Evolutionary conservation across 2,113 vertebrate species (phyloP).

Genomic region (Plectropomus leopardus): DNA sequence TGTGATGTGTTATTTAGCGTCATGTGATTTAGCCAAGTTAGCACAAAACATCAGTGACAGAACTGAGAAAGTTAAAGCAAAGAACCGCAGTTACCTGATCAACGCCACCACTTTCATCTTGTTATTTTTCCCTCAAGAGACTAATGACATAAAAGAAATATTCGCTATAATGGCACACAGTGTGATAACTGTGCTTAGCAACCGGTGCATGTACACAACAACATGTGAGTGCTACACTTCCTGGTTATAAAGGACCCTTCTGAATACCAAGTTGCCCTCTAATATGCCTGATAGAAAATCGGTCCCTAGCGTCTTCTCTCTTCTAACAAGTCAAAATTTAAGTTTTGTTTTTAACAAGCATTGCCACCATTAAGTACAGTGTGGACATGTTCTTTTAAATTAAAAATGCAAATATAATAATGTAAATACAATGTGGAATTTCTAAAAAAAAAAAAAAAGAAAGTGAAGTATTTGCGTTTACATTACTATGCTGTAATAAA

Average conservation of each 20-base stretch:
- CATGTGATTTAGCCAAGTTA: background rate
- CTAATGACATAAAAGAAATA: background rate
- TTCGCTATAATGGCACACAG: background rate
- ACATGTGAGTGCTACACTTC: constrained; percentile 68
- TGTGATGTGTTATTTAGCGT: background rate
- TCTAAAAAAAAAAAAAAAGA: background rate
- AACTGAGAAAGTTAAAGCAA: background rate
- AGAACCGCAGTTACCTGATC: constrained; percentile 79
- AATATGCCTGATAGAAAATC: constrained; percentile 73
- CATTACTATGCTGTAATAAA: background rate
- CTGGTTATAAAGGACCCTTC: constrained; percentile 70
- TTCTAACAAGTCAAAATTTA: background rate
- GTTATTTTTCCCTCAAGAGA: background rate
- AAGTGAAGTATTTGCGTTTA: background rate
- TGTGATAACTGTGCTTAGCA: constrained; percentile 32
- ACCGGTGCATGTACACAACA: constrained; percentile 58
- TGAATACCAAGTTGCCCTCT: constrained; percentile 1
- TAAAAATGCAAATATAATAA: background rate
- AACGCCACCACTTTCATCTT: constrained; percentile 87
- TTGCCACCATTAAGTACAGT: background rate
- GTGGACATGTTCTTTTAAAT: background rate
- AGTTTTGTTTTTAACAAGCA: background rate
- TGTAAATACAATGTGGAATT: too few species aligned
- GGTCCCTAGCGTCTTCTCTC: background rate
- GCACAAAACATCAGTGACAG: background rate